Evolutionary conservation across 1,140 invertebrate genomes (phyloP).

Genomic region (Chelonus insularis): DNA sequence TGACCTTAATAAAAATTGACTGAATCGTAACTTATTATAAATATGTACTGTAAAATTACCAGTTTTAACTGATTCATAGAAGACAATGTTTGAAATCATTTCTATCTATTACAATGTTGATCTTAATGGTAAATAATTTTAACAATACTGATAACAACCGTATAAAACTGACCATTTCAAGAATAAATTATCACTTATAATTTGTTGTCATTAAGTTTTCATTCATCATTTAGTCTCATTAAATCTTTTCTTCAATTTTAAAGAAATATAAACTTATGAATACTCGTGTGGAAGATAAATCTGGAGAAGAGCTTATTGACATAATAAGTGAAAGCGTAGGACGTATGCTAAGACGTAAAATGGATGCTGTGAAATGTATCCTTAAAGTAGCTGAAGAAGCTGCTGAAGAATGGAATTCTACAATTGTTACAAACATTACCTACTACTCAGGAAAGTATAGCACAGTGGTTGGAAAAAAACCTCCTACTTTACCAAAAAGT

Average conservation of each 20-base stretch:
- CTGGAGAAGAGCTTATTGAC: constrained; percentile 72
- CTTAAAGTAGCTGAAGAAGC: constrained; percentile 68
- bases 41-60: too few species aligned
- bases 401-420: constrained; percentile 64
- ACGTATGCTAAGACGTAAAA: constrained; percentile 78
- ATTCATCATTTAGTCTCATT: not conserved
- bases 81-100: too few species aligned
- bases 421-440: constrained; percentile 51
- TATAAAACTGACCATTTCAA: too few species aligned
- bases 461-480: constrained; percentile 45
- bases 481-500: constrained; percentile 30
- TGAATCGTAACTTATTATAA: too few species aligned
- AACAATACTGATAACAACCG: too few species aligned
- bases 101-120: too few species aligned
- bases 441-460: constrained; percentile 78
- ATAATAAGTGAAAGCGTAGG: constrained; percentile 75
- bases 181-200: too few species aligned
- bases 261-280: constrained; percentile 77
- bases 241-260: constrained; percentile 35
- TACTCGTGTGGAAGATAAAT: constrained; percentile 72
- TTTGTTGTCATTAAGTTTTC: too few species aligned
- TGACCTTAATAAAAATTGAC: too few species aligned
- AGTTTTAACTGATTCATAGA: too few species aligned
- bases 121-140: too few species aligned
- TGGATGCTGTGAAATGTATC: constrained; percentile 81